Conservation (phyloP, 2,797 vertebrate genomes). For the Lophura swinhoii region DNA sequence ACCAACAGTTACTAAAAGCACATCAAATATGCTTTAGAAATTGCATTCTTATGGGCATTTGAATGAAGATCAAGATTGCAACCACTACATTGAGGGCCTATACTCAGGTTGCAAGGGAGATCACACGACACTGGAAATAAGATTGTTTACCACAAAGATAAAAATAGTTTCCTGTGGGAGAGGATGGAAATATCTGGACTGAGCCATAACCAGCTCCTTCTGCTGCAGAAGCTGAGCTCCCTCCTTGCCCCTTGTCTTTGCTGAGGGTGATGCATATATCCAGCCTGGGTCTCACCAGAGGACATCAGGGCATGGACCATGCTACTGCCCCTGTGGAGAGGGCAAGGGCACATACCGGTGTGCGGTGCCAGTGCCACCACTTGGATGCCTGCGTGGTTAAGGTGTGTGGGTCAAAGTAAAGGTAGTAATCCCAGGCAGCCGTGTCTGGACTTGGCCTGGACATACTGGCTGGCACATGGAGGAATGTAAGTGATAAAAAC, state of each 20-base stretch:
- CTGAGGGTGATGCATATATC: accelerated
- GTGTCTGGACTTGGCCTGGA: background rate
- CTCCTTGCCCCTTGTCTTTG: accelerated
- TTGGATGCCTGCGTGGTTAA: accelerated
- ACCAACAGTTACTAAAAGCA: background rate
- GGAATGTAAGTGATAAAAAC: background rate
- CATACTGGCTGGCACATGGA: background rate
- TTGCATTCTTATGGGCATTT: background rate
- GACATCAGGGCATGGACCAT: background rate
- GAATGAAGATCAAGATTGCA: background rate
- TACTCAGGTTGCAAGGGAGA: background rate
- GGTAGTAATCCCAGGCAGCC: background rate
- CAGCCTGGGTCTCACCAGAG: background rate
- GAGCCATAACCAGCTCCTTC: background rate
- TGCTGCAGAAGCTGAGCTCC: background rate
- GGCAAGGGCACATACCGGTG: background rate
- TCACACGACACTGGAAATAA: background rate
- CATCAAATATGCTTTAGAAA: conserved; percentile 2
- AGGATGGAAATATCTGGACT: background rate
- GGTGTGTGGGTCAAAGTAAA: accelerated
- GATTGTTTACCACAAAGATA: background rate
- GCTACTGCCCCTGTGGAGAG: background rate
- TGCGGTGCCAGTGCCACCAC: background rate
- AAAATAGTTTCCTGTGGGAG: background rate
- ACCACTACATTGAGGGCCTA: background rate